Percentiles rank a stretch among this genome's conserved stretches.
Evolutionary conservation across 2,888 invertebrate species (phyloP).

Genomic region (Eugnorisma glareosa): DNA sequence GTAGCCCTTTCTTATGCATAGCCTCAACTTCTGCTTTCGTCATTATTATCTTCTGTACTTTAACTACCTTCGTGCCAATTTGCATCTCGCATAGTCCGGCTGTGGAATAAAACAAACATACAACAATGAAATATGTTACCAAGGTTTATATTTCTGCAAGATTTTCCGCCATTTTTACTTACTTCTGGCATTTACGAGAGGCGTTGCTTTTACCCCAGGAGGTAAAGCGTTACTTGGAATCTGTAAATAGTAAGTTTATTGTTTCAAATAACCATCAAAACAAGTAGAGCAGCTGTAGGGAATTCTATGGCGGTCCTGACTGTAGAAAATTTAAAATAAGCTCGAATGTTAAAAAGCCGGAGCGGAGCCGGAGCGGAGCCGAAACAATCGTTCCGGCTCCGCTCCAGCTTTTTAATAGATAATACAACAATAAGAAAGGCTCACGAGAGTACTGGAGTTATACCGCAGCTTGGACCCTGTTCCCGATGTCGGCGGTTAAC

Average conservation of each 20-base stretch:
- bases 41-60: slow-evolving; percentile 92
- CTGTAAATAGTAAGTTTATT: slow-evolving; percentile 69
- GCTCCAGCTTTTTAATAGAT: too few species aligned
- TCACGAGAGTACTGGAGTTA: neutral
- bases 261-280: neutral
- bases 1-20: slow-evolving; percentile 92
- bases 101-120: slow-evolving; percentile 53
- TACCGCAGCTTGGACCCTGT: neutral
- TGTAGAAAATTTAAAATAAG: neutral
- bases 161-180: slow-evolving; percentile 63
- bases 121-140: neutral
- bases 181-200: slow-evolving; percentile 82
- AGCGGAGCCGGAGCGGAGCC: too few species aligned
- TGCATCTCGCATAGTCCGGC: slow-evolving; percentile 88
- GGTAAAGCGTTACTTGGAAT: slow-evolving; percentile 83
- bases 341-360: neutral
- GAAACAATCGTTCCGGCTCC: too few species aligned
- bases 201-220: slow-evolving; percentile 86
- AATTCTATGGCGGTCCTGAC: neutral
- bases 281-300: neutral
- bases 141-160: neutral
- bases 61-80: slow-evolving; percentile 91
- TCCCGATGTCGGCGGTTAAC: too few species aligned
- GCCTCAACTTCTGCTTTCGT: slow-evolving; percentile 92
- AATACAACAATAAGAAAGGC: neutral